Base-by-base conservation (phyloP, 2,113 vertebrate genomes). In the Urocitellus parryii region DNA sequence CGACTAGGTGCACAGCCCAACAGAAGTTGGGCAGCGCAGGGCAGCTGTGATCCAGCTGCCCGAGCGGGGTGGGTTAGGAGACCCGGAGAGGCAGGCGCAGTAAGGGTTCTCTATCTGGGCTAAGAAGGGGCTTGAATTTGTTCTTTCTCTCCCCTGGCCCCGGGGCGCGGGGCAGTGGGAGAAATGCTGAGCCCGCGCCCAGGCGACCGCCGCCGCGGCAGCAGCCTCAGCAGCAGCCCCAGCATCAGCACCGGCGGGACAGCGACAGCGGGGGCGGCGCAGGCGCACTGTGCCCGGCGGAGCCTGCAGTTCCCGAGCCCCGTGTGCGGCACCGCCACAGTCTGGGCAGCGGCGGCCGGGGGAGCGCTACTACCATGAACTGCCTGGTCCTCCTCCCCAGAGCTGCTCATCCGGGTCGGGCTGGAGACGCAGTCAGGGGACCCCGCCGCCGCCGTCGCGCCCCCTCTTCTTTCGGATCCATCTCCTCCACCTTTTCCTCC, bases 301-400 rank as follows among this genome's bases (percentile, higher is more conserved):
- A 98, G 98, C 97, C 98, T 97, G 98, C 98, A 97, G 97, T 95
- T 97, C 93, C 97, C 70, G 94, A 97, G 97, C 98, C 90, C 96
- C 56, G 98, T 96, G 98, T 97, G 98, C 98, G 94, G 97, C 98
- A 94, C 97, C 85, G 98, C 97, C 98, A 97, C 98, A 97, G 98
- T 96, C 98, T 89, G 98, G 98, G 97, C 98, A 98, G 96, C 98
- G 97, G 97, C 97, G 96, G 98, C 97, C 97, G 92, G 97, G 97
- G 98, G 98, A 98, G 98, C 98, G 99, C 98, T 98, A 98, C 98
- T 99, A 99, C 99, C 98, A 99, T 99, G 99, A 98, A 98, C 99
- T 98, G 98, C 99, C 98, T 98, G 98, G 98, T 98, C 98, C 98
- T 97, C 94, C 98, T 98, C 98, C 98, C 98, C 98, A 98, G 97